phyloP scores from a whole-genome alignment of 1,140 invertebrate species.

The Leptoteleia sp. region DNA sequence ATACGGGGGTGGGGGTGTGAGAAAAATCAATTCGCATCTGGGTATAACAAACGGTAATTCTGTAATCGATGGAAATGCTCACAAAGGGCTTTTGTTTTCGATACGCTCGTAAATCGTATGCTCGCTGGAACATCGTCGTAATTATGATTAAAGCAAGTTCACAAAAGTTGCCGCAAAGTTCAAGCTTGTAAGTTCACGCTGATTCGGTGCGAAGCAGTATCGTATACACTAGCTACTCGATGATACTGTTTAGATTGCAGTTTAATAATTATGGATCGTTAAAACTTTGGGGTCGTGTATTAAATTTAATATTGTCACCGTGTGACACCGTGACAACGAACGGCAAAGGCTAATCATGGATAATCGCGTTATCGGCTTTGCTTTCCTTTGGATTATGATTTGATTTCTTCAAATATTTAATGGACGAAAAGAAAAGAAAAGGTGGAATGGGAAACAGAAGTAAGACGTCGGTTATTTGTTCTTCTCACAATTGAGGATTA shows the following conservation, averaged over 20 bases:
- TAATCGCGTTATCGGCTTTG: too few species aligned
- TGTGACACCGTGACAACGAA: not conserved
- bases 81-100: not conserved
- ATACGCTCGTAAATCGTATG: not conserved
- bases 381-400: too few species aligned
- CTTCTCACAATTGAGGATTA: too few species aligned
- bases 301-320: constrained; percentile 8
- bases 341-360: too few species aligned
- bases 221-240: not conserved
- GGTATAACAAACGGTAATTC: too few species aligned
- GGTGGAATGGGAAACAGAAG: too few species aligned
- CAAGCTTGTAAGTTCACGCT: not conserved
- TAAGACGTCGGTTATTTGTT: too few species aligned
- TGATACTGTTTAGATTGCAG: not conserved
- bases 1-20: too few species aligned
- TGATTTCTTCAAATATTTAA: too few species aligned
- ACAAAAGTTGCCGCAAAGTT: not conserved
- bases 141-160: not conserved
- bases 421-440: too few species aligned
- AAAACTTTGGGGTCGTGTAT: constrained; percentile 1
- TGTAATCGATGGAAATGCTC: not conserved
- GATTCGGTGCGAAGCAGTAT: not conserved
- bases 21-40: constrained; percentile 4
- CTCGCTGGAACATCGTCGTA: not conserved
- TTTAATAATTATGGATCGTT: constrained; percentile 10